These are phyloP conservation scores for Cromileptes altivelis DNA, from an alignment of 2,113 vertebrate genomes.

Conservation along the genomic window DNA sequence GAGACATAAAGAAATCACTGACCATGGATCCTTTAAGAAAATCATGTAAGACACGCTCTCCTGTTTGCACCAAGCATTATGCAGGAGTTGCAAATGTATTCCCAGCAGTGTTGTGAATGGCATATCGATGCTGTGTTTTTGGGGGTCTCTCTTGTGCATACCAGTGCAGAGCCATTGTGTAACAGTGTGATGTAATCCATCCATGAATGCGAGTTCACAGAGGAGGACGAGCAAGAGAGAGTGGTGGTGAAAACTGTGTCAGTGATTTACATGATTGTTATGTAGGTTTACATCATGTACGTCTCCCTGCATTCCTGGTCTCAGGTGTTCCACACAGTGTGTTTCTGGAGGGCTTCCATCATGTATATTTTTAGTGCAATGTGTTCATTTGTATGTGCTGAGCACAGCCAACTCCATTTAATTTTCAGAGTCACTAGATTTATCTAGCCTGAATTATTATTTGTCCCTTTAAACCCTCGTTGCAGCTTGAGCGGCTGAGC, in stretches of 20 bases:
- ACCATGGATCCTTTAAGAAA: background rate
- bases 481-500: conserved; percentile 20
- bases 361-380: conserved; percentile 34
- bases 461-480: conserved; percentile 21
- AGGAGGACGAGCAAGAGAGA: conserved; percentile 49
- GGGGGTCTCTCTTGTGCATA: conserved; percentile 62
- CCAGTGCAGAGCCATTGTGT: conserved; percentile 75
- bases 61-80: conserved; percentile 13
- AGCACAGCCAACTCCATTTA: background rate
- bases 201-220: conserved; percentile 71
- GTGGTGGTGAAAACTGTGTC: conserved; percentile 68
- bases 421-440: conserved; percentile 23
- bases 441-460: conserved; percentile 22
- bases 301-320: conserved; percentile 35
- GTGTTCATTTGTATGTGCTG: background rate
- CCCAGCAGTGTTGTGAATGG: conserved; percentile 54
- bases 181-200: conserved; percentile 80
- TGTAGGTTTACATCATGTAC: conserved; percentile 68
- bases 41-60: background rate
- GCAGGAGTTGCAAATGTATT: conserved; percentile 39
- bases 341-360: conserved; percentile 33
- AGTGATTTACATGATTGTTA: conserved; percentile 71
- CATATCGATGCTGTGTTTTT: conserved; percentile 49
- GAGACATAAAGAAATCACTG: conserved; percentile 30
- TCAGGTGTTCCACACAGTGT: conserved; percentile 58